Conservation (phyloP, 2,888 invertebrate genomes). For the Metalampra italica region DNA sequence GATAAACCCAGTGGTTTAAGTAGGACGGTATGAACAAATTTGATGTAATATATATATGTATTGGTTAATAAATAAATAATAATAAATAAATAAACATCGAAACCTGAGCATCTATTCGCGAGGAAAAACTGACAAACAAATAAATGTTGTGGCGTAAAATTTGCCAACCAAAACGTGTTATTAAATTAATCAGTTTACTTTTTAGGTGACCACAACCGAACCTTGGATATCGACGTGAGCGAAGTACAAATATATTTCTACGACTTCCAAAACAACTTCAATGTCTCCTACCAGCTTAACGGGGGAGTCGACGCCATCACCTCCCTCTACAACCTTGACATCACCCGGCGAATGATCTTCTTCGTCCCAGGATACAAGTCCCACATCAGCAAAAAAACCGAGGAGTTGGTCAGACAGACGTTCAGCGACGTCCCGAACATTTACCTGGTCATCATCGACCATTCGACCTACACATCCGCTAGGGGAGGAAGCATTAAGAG, state of each 20-base stretch:
- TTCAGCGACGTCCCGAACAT: conserved; percentile 53
- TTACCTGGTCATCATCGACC: conserved; percentile 63
- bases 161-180: no score
- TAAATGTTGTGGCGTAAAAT: no score
- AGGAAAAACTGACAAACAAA: no score
- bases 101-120: no score
- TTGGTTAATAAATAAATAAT: no score
- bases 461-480: conserved; percentile 57
- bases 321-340: conserved; percentile 48
- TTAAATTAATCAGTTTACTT: conserved; percentile 2
- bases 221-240: conserved; percentile 45
- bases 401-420: conserved; percentile 53
- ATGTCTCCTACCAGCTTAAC: conserved; percentile 47
- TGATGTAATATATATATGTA: no score
- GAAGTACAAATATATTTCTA: conserved; percentile 57
- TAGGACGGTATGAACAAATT: no score
- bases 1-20: no score
- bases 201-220: conserved; percentile 62
- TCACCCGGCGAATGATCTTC: conserved; percentile 52
- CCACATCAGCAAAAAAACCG: conserved; percentile 52
- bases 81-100: no score
- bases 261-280: conserved; percentile 63
- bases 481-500: conserved; percentile 51
- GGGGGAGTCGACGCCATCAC: conserved; percentile 46
- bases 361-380: conserved; percentile 70